These are phyloP conservation scores for Automeris io DNA, from an alignment of 2,888 invertebrate species.

Conservation along the genomic window DNA sequence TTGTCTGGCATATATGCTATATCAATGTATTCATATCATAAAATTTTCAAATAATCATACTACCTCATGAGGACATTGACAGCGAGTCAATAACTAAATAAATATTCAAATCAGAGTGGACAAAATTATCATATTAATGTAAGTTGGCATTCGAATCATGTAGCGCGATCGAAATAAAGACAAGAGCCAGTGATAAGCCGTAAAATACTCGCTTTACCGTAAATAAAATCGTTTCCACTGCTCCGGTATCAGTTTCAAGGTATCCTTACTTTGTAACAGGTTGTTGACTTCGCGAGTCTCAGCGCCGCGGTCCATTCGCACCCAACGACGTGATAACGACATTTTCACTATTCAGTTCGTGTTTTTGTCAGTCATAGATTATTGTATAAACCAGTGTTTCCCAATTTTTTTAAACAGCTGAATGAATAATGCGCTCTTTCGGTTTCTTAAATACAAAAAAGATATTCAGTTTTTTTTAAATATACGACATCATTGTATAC, in stretches of 20 bases:
- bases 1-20: no score
- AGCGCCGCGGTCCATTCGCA: slow-evolving; percentile 14
- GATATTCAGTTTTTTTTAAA: no score
- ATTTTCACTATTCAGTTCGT: background rate
- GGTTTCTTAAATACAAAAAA: no score
- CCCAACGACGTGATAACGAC: slow-evolving; percentile 12
- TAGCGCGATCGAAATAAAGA: slow-evolving; percentile 11
- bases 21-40: no score
- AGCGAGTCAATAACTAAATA: background rate
- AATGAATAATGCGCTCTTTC: no score
- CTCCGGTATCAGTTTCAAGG: slow-evolving; percentile 22
- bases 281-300: slow-evolving; percentile 17
- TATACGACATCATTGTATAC: no score
- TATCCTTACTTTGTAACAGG: slow-evolving; percentile 28
- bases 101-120: background rate
- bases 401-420: no score
- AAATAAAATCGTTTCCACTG: slow-evolving; percentile 19
- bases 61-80: background rate
- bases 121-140: slow-evolving; percentile 12
- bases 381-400: no score
- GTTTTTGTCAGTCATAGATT: background rate
- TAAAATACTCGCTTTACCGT: slow-evolving; percentile 16
- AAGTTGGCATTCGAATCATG: slow-evolving; percentile 5
- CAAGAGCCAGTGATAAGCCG: slow-evolving; percentile 8
- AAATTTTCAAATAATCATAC: no score